Evolutionary conservation across 2,888 invertebrate species (phyloP).

Genomic region (Harpagoxenus sublaevis): DNA sequence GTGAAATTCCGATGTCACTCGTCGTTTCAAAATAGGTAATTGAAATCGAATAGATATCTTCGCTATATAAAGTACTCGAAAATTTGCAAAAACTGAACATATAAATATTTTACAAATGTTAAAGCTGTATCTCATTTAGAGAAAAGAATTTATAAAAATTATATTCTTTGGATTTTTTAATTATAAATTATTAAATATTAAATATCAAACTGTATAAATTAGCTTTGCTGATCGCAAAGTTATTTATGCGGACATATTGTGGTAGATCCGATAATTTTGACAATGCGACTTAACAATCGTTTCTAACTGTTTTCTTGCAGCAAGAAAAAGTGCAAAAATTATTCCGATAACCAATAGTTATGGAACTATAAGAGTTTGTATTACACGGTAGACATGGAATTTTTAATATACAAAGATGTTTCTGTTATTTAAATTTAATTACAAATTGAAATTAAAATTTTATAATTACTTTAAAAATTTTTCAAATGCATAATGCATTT

Average conservation of each 20-base stretch:
- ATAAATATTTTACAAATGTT: neutral
- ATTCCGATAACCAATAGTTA: neutral
- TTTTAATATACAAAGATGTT: constrained; percentile 6
- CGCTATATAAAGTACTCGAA: neutral
- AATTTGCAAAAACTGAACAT: neutral
- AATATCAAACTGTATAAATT: neutral
- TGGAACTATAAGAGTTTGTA: neutral
- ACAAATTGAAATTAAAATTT: neutral
- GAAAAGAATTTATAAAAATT: neutral
- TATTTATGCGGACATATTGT: neutral
- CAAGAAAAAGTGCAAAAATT: constrained; percentile 2
- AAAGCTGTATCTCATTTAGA: neutral
- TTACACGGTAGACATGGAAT: neutral
- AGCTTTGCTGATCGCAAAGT: neutral
- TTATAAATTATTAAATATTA: neutral
- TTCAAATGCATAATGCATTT: neutral
- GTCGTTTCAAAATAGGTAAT: constrained; percentile 3
- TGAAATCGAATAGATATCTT: constrained; percentile 2
- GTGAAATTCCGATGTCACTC: neutral
- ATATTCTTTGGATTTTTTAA: neutral
- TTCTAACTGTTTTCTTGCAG: neutral
- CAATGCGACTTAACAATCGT: neutral
- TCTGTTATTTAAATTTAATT: neutral
- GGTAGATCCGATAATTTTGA: neutral
- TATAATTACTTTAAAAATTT: neutral